These are phyloP conservation scores for Trichopria drosophilae DNA, from an alignment of 2,888 invertebrate species.

Conservation along the genomic window DNA sequence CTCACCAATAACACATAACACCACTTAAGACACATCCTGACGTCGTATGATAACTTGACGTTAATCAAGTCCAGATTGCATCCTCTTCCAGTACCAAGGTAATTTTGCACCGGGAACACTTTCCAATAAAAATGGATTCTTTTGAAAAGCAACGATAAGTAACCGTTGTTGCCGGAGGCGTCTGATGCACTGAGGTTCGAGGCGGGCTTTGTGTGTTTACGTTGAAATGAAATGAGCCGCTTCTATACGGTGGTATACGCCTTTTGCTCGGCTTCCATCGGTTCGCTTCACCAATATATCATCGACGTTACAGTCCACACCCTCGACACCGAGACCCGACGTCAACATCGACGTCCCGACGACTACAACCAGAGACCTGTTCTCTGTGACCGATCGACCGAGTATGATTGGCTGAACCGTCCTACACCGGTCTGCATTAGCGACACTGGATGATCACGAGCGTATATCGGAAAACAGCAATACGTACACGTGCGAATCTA, in stretches of 20 bases:
- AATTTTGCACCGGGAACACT: no score
- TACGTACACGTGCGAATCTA: no score
- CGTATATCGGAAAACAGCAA: no score
- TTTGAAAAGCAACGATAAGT: no score
- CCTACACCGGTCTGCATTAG: constrained; percentile 3
- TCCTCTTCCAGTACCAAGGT: no score
- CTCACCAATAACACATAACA: no score
- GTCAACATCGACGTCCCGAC: constrained; percentile 34
- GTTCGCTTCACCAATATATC: constrained; percentile 35
- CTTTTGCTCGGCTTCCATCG: constrained; percentile 43
- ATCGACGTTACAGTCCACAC: constrained; percentile 17
- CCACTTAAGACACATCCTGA: no score
- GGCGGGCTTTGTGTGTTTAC: constrained; percentile 40
- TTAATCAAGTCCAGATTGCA: no score
- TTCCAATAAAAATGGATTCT: no score
- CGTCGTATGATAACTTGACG: no score
- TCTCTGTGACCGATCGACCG: constrained; percentile 44
- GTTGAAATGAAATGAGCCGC: constrained; percentile 37
- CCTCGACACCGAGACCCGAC: constrained; percentile 19
- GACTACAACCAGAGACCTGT: constrained; percentile 22
- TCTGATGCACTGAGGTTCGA: constrained; percentile 39
- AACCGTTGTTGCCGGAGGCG: no score
- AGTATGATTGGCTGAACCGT: constrained; percentile 38
- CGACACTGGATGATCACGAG: constrained; percentile 9
- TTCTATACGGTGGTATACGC: no score